Evolutionary conservation across 2,888 invertebrate genomes (phyloP).

Genomic region (Chorisops tibialis): DNA sequence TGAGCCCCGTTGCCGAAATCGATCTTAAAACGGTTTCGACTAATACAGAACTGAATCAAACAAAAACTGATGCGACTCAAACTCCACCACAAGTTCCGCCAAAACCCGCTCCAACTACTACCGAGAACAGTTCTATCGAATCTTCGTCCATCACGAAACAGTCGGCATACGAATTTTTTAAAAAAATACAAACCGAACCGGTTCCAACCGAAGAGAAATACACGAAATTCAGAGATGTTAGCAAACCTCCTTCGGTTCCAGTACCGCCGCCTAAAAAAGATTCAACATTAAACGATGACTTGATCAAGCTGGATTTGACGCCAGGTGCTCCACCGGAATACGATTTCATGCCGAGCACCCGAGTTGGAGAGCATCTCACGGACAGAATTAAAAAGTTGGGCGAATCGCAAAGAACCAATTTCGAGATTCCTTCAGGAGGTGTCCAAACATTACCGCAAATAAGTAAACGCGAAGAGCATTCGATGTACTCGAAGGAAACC

Average conservation of each 20-base stretch:
- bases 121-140: slow-evolving; percentile 49
- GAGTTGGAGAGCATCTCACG: slow-evolving; percentile 56
- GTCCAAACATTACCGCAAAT: slow-evolving; percentile 54
- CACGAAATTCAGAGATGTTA: slow-evolving; percentile 49
- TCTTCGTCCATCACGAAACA: slow-evolving; percentile 61
- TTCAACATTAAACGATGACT: slow-evolving; percentile 41
- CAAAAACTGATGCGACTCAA: slow-evolving; percentile 41
- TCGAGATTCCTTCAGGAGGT: slow-evolving; percentile 59
- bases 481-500: slow-evolving; percentile 41
- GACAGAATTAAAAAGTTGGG: slow-evolving; percentile 60
- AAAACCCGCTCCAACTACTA: not conserved
- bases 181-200: slow-evolving; percentile 55
- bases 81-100: slow-evolving; percentile 43
- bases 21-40: slow-evolving; percentile 36
- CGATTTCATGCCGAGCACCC: slow-evolving; percentile 58
- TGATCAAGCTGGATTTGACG: slow-evolving; percentile 55
- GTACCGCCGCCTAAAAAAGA: not conserved
- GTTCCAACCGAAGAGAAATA: slow-evolving; percentile 49
- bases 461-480: slow-evolving; percentile 33
- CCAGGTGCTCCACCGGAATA: slow-evolving; percentile 72
- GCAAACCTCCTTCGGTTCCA: not conserved
- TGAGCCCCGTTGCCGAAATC: slow-evolving; percentile 18
- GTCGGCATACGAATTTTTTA: slow-evolving; percentile 65
- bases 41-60: slow-evolving; percentile 36
- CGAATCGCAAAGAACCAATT: slow-evolving; percentile 56